Base-by-base conservation (phyloP, 2,113 vertebrate genomes). In the Sapayoa aenigma region DNA sequence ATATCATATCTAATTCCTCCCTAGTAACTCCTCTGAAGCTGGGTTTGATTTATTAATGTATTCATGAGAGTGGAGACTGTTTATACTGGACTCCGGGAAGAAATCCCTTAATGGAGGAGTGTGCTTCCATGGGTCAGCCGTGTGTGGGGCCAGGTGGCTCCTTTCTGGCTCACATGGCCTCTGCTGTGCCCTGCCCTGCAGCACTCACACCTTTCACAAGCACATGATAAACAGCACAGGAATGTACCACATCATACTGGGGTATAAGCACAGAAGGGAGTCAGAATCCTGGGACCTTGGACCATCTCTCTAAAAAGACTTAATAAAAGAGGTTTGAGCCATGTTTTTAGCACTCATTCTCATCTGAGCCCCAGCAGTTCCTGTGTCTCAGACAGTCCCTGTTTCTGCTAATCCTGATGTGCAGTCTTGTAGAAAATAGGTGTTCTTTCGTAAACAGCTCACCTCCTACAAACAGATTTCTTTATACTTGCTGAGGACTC, bases 171-270 rank as follows among this genome's bases (percentile, higher is more conserved):
- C 5, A 35, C 4, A 6, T 31, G 56, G 49, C 75, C 65, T 46
- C 55, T 1, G 3, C 11, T 9, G 1, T 31, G n/a, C 23, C 60
- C 60, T 91, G 82, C 31, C 56, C 12, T 46, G 46, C 4, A 4
- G 15, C 58, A 17, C n/a, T 31, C 56, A 12, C 28, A 46, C n/a
- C 42, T 58, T 80, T 72, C 27, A 41, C 42, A 53, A 50, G 44
- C 39, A 60, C 7, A 12, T 6, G 12, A 44, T 81, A 58, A 74
- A 87, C 3, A 2, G 31, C 67, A 53, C 21, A 67, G 52, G 35
- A 86, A 15, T 1, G 1, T 10, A 27, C 31, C 6, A 14, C 52
- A 20, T 20, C 59, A 2, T 22, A 6, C 8, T 0, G 1, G 5
- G 4, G 20, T 33, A 44, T 25, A 49, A 74, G 33, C 44, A 28